phyloP scores from a whole-genome alignment of 2,797 vertebrate species.

The Enteromius trimaculatus region DNA sequence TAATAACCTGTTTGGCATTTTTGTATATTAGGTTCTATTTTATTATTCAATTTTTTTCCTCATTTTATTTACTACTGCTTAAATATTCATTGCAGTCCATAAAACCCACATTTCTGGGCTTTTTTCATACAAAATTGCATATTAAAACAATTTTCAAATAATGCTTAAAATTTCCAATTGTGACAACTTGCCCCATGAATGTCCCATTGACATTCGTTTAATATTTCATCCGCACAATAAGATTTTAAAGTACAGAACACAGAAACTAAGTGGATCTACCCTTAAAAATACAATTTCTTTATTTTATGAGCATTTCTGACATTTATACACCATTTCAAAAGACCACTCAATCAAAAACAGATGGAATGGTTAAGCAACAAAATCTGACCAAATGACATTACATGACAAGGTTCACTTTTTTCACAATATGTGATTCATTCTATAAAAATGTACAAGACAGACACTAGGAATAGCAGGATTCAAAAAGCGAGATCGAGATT shows the following conservation, averaged over 20 bases:
- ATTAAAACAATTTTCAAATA: neutral
- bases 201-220: neutral
- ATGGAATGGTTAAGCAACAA: slow-evolving; percentile 37
- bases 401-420: slow-evolving; percentile 21
- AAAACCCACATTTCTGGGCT: neutral
- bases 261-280: neutral
- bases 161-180: neutral
- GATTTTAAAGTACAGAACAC: neutral
- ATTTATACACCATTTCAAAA: slow-evolving; percentile 49
- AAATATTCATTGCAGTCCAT: neutral
- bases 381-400: slow-evolving; percentile 6
- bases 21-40: neutral
- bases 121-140: neutral
- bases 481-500: neutral
- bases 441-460: slow-evolving; percentile 11
- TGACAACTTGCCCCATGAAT: neutral
- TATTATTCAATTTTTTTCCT: neutral
- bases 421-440: slow-evolving; percentile 35
- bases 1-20: neutral
- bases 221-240: neutral
- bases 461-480: neutral
- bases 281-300: neutral
- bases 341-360: slow-evolving; percentile 28
- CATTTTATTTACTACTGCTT: neutral
- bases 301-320: slow-evolving; percentile 32